phyloP scores from a whole-genome alignment of 1,140 invertebrate genomes.

The Stegodyphus mimosarum region DNA sequence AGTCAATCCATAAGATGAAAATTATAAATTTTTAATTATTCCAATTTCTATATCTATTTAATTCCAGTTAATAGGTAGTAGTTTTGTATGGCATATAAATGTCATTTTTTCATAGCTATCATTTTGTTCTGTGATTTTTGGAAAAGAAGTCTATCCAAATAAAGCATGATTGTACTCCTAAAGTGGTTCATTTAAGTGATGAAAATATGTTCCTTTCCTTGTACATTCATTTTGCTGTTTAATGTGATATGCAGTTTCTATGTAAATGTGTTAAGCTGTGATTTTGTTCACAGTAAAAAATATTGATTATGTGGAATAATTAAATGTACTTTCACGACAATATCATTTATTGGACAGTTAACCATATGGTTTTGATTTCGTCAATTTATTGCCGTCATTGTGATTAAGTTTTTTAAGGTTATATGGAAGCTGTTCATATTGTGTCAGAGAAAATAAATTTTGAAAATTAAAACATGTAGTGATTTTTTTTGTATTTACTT shows the following conservation, averaged over 20 bases:
- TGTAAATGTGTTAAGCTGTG: constrained; percentile 42
- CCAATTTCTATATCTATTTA: too few relatives aligned
- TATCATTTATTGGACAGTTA: constrained; percentile 29
- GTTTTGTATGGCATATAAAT: too few relatives aligned
- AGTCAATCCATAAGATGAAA: too few relatives aligned
- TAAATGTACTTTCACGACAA: constrained; percentile 20
- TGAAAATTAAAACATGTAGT: constrained; percentile 33
- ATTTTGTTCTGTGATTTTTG: background rate
- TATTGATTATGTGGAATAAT: constrained; percentile 5
- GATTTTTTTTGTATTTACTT: too few relatives aligned
- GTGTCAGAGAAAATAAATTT: constrained; percentile 60
- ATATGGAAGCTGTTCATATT: constrained; percentile 58
- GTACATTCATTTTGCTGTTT: constrained; percentile 53
- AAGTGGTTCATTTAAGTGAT: constrained; percentile 34
- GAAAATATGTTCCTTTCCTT: constrained; percentile 42
- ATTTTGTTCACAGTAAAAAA: constrained; percentile 8
- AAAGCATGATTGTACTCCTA: too few relatives aligned
- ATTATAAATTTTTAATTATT: too few relatives aligned
- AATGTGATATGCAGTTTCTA: constrained; percentile 50
- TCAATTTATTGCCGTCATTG: constrained; percentile 49
- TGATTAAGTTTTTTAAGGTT: constrained; percentile 57
- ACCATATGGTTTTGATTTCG: constrained; percentile 50
- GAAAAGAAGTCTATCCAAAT: too few relatives aligned
- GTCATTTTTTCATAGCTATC: too few relatives aligned
- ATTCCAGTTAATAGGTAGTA: too few relatives aligned